Percentiles rank a stretch among this genome's conserved stretches.
phyloP scores from a whole-genome alignment of 2,113 vertebrate genomes.

The Nothocercus julius region DNA sequence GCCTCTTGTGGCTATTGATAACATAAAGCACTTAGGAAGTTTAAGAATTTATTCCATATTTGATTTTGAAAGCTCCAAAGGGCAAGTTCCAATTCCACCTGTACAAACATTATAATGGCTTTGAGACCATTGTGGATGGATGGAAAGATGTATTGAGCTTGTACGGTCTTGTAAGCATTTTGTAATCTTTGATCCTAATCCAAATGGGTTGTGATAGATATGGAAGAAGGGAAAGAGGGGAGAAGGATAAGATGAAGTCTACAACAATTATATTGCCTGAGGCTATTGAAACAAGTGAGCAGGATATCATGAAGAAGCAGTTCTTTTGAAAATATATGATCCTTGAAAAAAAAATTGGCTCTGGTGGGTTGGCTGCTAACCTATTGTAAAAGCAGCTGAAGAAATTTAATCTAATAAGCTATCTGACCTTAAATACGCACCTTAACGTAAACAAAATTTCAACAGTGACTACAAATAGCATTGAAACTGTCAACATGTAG shows the following conservation, averaged over 20 bases:
- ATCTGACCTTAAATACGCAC: not conserved
- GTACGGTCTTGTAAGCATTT: slow-evolving; percentile 51
- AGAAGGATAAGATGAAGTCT: slow-evolving; percentile 4
- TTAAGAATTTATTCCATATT: slow-evolving; percentile 37
- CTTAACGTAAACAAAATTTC: slow-evolving; percentile 7
- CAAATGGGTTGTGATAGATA: slow-evolving; percentile 10
- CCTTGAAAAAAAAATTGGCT: not conserved
- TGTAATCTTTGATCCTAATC: slow-evolving; percentile 50
- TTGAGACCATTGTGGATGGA: slow-evolving; percentile 33
- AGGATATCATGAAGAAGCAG: slow-evolving; percentile 40
- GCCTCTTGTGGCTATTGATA: slow-evolving; percentile 64
- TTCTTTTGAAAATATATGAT: slow-evolving; percentile 30
- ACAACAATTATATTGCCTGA: slow-evolving; percentile 49
- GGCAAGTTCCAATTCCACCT: slow-evolving; percentile 18
- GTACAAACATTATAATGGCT: slow-evolving; percentile 49
- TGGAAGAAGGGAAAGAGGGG: not conserved
- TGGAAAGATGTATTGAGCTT: slow-evolving; percentile 42
- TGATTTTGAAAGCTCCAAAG: slow-evolving; percentile 19
- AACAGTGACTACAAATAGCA: not conserved
- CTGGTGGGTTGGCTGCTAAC: not conserved
- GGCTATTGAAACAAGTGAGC: slow-evolving; percentile 13
- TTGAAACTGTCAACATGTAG: slow-evolving; percentile 1
- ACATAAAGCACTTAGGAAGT: slow-evolving; percentile 60
- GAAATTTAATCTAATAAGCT: slow-evolving; percentile 5
- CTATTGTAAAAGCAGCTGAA: slow-evolving; percentile 20